phyloP scores from a whole-genome alignment of 1,140 invertebrate genomes.

The Aporrectodea caliginosa region DNA sequence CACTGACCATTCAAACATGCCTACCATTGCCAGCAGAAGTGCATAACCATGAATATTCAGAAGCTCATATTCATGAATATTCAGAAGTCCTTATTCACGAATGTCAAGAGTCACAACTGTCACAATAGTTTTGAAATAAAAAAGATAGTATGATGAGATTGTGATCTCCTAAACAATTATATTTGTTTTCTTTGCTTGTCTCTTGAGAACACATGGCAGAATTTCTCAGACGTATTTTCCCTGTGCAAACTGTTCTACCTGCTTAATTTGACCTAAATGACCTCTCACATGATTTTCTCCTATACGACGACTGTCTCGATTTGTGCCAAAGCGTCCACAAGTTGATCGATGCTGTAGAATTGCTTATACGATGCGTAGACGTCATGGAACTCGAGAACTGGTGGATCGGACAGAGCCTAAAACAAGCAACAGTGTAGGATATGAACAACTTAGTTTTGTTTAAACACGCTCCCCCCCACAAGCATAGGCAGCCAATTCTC shows the following conservation, averaged over 20 bases:
- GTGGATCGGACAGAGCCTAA: neutral
- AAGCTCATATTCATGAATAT: too few relatives aligned
- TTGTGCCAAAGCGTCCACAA: neutral
- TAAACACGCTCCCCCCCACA: neutral
- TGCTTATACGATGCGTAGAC: neutral
- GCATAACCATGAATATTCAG: too few relatives aligned
- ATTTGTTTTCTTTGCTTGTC: neutral
- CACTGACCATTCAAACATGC: too few relatives aligned
- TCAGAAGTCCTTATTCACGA: too few relatives aligned
- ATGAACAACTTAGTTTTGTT: neutral
- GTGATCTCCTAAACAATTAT: neutral
- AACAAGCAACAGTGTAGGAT: neutral
- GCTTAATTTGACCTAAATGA: neutral
- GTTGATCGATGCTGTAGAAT: neutral
- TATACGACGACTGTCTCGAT: neutral
- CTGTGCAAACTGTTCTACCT: neutral
- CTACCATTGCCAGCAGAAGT: too few relatives aligned
- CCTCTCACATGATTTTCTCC: neutral
- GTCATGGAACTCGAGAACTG: neutral
- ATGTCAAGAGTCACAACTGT: neutral
- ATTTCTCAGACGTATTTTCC: neutral
- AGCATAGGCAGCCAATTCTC: neutral
- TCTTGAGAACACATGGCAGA: neutral
- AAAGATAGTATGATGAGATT: neutral
- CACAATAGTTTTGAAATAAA: neutral